Evolutionary conservation across 2,797 vertebrate species (phyloP).

Genomic region (Lerista edwardsae): DNA sequence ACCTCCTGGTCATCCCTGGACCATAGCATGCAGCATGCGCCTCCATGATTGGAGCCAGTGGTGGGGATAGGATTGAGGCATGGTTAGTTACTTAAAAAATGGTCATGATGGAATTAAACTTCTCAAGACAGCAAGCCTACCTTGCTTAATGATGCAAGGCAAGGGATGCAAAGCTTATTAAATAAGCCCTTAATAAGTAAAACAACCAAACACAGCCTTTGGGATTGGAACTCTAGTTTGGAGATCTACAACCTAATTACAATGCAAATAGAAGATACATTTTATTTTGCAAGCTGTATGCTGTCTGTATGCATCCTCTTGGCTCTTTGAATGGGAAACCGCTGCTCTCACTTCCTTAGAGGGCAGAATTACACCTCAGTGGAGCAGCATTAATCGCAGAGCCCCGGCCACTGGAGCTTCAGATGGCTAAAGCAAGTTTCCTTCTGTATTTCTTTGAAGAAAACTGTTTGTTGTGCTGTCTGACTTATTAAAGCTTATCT

Average conservation of each 20-base stretch:
- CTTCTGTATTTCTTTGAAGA: background rate
- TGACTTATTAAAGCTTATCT: background rate
- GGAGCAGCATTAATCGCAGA: background rate
- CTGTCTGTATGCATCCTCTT: background rate
- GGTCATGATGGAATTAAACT: too few species aligned
- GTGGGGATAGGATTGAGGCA: too few species aligned
- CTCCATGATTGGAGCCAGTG: too few species aligned
- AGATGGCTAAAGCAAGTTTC: background rate
- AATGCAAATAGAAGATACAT: background rate
- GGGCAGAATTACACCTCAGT: background rate
- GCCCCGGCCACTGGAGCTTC: too few species aligned
- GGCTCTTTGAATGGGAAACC: background rate
- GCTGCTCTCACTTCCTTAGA: background rate
- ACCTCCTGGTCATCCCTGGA: too few species aligned
- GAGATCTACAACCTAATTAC: background rate
- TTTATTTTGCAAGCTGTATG: background rate
- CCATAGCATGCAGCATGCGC: too few species aligned
- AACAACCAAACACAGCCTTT: background rate
- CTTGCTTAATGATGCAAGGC: too few species aligned
- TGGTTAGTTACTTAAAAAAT: too few species aligned
- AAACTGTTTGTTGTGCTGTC: background rate
- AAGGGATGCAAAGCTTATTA: too few species aligned
- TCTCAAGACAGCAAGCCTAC: too few species aligned
- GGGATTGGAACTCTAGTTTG: background rate
- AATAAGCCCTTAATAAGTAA: background rate